Evolutionary conservation across 2,888 invertebrate genomes (phyloP), one percentile per base, ranked within the genome.

Genomic region (Tetramorium bicarinatum): DNA sequence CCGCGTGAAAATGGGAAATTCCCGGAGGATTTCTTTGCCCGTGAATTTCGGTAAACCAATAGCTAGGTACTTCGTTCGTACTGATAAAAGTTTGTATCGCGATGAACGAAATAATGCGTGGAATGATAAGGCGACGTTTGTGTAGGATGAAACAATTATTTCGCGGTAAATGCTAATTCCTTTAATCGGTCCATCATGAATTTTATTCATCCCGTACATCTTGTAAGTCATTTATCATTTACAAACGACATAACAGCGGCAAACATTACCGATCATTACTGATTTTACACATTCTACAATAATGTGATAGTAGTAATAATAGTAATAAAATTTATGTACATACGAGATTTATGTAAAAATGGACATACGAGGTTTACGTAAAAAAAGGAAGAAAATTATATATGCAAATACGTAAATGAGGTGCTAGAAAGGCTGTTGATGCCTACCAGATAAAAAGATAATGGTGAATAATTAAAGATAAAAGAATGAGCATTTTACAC

Each of bases 1-100:
- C 38, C 13, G 54, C 64, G 54, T 29, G 49, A 47, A 44, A 69
- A 54, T 13, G 54, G 29, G 52, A n/a, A 54, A 71, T 64, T 34
- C 62, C 44, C 54, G n/a, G 3, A 21, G 82, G 25, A 72, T 29
- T 62, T 83, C 59, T 71, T 64, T 11, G 21, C 38, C 15, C 72
- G 34, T n/a, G 41, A 80, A 49, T 71, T 47, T 67, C 47, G 59
- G 13, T 49, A 47, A 47, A 59, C 25, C 59, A 29, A 66, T n/a
- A 21, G 18, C 3, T 41, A 38, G 29, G n/a, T 29, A 11, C 38
- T 49, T 25, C 2, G 29, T 66, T n/a, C 21, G 3, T 49, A 25
- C 15, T 2, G n/a, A 47, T 21, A 21, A 47, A 21, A 15, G 13
- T 44, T 56, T 1, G 9, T 41, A 25, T 54, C 67, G 13, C n/a